Percentiles rank a stretch among this genome's conserved stretches.
phyloP scores from a whole-genome alignment of 2,888 invertebrate genomes.

The Drosophila rellima region DNA sequence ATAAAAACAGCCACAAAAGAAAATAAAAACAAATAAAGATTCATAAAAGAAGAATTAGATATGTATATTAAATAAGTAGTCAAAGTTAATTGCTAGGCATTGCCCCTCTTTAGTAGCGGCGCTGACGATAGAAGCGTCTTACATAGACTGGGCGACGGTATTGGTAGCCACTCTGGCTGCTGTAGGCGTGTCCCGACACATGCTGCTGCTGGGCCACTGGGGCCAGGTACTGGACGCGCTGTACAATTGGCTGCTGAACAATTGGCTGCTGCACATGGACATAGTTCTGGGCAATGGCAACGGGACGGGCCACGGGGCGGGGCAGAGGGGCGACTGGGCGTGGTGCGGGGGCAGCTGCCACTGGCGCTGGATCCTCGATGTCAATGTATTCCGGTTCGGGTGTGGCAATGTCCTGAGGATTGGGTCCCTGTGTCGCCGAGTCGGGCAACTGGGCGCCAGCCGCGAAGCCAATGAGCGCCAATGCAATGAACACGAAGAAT shows the following conservation, averaged over 20 bases:
- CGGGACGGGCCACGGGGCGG: constrained; percentile 51
- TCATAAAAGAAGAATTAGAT: constrained; percentile 55
- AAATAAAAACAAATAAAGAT: constrained; percentile 24
- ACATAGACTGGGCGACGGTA: constrained; percentile 83
- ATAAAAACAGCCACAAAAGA: constrained; percentile 58
- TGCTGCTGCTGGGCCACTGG: constrained; percentile 56
- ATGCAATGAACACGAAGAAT: constrained; percentile 75
- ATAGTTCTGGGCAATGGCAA: constrained; percentile 53
- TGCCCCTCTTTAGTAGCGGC: constrained; percentile 73
- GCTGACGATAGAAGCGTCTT: constrained; percentile 80
- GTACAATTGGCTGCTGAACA: constrained; percentile 45
- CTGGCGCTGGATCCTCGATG: constrained; percentile 81
- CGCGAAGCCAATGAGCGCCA: constrained; percentile 79
- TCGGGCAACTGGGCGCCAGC: constrained; percentile 80
- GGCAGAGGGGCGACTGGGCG: constrained; percentile 40
- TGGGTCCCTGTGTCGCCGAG: constrained; percentile 85
- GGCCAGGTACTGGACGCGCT: constrained; percentile 69
- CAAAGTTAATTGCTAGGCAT: constrained; percentile 58
- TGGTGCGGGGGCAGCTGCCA: constrained; percentile 54
- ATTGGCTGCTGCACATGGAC: constrained; percentile 44
- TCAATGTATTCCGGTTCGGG: constrained; percentile 85
- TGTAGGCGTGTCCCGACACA: constrained; percentile 73
- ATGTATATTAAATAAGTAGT: constrained; percentile 70
- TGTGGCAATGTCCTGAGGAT: constrained; percentile 85
- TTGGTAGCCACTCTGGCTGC: constrained; percentile 77